Conservation (phyloP, 2,113 vertebrate genomes). For the Cygnus atratus region DNA sequence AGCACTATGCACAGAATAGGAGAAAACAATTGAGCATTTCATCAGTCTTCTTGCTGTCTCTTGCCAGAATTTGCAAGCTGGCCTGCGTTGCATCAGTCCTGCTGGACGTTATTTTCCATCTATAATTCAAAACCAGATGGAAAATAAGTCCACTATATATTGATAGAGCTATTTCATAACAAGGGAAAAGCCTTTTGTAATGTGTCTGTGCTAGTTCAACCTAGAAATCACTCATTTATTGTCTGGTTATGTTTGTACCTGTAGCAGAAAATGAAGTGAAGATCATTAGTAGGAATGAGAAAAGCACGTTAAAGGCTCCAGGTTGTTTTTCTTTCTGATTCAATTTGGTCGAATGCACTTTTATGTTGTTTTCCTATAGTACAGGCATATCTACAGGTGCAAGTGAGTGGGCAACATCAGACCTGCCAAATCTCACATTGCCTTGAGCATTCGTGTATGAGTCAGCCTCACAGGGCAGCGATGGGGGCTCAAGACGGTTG, state of each 20-base stretch:
- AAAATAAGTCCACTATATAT: constrained; percentile 6
- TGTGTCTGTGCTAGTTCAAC: background rate
- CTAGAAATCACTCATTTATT: background rate
- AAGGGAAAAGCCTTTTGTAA: background rate
- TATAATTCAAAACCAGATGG: background rate
- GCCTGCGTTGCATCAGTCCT: constrained; percentile 34
- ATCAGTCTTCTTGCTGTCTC: constrained; percentile 4
- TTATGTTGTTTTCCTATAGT: background rate
- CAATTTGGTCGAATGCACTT: background rate
- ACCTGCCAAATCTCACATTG: background rate
- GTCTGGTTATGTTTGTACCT: background rate
- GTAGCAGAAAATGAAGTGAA: background rate
- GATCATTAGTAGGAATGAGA: background rate
- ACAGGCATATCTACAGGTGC: background rate
- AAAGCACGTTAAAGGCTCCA: background rate
- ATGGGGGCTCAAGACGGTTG: background rate
- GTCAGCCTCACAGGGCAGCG: background rate
- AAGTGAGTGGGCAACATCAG: background rate
- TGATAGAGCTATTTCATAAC: background rate
- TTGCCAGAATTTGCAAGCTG: background rate
- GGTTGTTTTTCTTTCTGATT: background rate
- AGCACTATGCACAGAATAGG: constrained; percentile 29
- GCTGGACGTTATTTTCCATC: constrained; percentile 2
- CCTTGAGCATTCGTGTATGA: background rate
- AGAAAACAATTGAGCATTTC: constrained; percentile 28